These are phyloP conservation scores for Rutpela maculata DNA, from an alignment of 2,888 invertebrate genomes.

Conservation along the genomic window DNA sequence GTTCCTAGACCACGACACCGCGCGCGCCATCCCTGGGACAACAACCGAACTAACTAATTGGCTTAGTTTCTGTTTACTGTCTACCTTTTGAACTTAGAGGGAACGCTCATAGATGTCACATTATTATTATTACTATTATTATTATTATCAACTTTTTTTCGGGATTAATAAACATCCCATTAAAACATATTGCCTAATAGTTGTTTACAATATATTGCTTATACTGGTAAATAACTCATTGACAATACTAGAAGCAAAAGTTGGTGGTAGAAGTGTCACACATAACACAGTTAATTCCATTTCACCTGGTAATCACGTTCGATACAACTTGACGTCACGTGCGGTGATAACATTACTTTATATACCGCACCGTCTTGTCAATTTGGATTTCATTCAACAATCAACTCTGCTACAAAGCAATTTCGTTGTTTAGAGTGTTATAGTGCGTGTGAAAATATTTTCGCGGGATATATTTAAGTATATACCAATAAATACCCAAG, in stretches of 20 bases:
- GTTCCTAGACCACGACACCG: too few relatives aligned
- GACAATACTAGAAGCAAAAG: slow-evolving; percentile 18
- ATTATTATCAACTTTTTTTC: too few relatives aligned
- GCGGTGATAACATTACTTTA: slow-evolving; percentile 14
- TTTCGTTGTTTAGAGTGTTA: not conserved
- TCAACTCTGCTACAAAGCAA: slow-evolving; percentile 4
- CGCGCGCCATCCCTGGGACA: too few relatives aligned
- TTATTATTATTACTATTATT: too few relatives aligned
- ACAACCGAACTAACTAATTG: too few relatives aligned
- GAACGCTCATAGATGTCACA: too few relatives aligned
- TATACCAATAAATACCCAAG: not conserved
- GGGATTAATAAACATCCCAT: too few relatives aligned
- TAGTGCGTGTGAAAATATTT: not conserved
- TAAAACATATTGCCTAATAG: too few relatives aligned
- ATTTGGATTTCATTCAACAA: slow-evolving; percentile 36
- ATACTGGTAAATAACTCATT: slow-evolving; percentile 23
- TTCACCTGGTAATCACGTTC: slow-evolving; percentile 39
- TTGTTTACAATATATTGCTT: too few relatives aligned
- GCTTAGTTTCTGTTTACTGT: too few relatives aligned
- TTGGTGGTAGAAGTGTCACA: slow-evolving; percentile 2
- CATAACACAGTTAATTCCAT: slow-evolving; percentile 29
- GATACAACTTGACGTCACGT: slow-evolving; percentile 17
- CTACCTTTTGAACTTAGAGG: too few relatives aligned
- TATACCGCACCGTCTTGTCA: slow-evolving; percentile 31
- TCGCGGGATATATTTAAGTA: not conserved